Evolutionary conservation across 1,140 invertebrate species (phyloP).

Genomic region (Zaprionus nigranus): DNA sequence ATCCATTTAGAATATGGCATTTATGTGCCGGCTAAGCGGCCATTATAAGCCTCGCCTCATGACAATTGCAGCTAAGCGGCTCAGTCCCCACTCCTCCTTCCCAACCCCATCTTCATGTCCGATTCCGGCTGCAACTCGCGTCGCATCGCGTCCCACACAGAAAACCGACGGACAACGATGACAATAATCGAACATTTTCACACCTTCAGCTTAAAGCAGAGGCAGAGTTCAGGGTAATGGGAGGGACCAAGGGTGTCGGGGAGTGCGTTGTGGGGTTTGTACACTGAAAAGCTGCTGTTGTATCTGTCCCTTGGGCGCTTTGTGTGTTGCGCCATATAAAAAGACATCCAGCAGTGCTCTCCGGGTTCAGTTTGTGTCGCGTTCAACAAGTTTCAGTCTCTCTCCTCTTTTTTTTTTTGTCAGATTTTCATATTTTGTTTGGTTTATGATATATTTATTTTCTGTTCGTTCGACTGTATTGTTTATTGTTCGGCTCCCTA

Average conservation of each 20-base stretch:
- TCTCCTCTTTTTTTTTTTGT: slow-evolving; percentile 13
- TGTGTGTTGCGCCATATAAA: slow-evolving; percentile 48
- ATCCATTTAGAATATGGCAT: slow-evolving; percentile 79
- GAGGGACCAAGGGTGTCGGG: slow-evolving; percentile 16
- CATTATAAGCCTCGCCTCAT: slow-evolving; percentile 72
- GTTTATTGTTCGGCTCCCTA: slow-evolving; percentile 43
- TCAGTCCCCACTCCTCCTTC: slow-evolving; percentile 34
- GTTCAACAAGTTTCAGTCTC: slow-evolving; percentile 67
- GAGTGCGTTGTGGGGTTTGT: background rate
- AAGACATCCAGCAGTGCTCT: slow-evolving; percentile 63
- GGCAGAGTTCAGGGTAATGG: slow-evolving; percentile 40
- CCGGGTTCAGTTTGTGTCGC: slow-evolving; percentile 19
- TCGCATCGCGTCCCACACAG: slow-evolving; percentile 45
- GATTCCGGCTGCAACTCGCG: background rate
- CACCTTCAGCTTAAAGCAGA: slow-evolving; percentile 78
- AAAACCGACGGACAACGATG: slow-evolving; percentile 55
- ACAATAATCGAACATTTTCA: slow-evolving; percentile 84
- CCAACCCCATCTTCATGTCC: background rate
- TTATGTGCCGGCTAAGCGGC: slow-evolving; percentile 77
- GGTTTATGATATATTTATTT: slow-evolving; percentile 33
- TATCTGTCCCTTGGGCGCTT: slow-evolving; percentile 47
- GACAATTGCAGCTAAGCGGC: slow-evolving; percentile 79
- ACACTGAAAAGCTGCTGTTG: slow-evolving; percentile 48
- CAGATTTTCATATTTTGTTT: slow-evolving; percentile 21
- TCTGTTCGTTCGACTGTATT: slow-evolving; percentile 9